Conservation (phyloP, 1,140 invertebrate genomes). For the Triops cancriformis region DNA sequence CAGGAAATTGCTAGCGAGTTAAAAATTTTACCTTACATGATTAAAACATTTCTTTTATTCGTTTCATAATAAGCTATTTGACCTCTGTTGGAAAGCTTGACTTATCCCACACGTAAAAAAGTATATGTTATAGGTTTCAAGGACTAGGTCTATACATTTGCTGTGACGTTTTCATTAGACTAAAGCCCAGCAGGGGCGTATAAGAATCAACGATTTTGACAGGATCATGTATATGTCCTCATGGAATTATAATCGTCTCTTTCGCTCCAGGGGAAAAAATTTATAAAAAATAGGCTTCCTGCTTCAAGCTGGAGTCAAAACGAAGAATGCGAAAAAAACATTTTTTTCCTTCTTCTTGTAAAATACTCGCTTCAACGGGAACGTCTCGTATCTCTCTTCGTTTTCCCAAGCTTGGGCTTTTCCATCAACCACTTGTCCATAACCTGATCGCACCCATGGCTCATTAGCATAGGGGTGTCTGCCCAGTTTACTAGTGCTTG, state of each 20-base stretch:
- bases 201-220: neutral
- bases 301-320: neutral
- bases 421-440: conserved; percentile 8
- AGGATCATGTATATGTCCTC: neutral
- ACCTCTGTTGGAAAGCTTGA: too few relatives aligned
- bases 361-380: neutral
- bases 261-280: neutral
- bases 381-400: neutral
- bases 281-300: too few relatives aligned
- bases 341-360: neutral
- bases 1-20: too few relatives aligned
- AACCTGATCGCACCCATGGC: conserved; percentile 1
- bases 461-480: neutral
- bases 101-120: too few relatives aligned
- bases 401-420: neutral
- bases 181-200: neutral
- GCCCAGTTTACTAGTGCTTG: neutral
- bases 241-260: neutral
- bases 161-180: neutral
- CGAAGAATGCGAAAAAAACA: neutral
- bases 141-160: neutral
- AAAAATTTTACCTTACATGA: too few relatives aligned
- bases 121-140: too few relatives aligned
- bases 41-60: too few relatives aligned
- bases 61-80: too few relatives aligned